Base-by-base conservation (phyloP, 2,888 invertebrate species). In the Netelia inedita region DNA sequence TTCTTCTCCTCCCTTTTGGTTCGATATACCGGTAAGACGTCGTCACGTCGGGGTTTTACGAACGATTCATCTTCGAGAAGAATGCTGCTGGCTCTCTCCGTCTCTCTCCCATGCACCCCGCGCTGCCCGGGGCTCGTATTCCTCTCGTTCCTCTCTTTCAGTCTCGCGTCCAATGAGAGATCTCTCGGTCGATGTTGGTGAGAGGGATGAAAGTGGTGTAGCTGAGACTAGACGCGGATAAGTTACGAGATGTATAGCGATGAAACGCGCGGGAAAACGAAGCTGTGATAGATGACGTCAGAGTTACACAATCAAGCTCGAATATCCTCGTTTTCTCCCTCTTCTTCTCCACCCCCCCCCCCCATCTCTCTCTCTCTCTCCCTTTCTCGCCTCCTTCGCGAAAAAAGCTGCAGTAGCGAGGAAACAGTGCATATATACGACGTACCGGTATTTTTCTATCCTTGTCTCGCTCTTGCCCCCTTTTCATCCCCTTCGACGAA, bases 271-370 rank as follows among this genome's bases (percentile, higher is more conserved):
- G 86, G 88, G 88, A 89, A 88, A 89, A 91, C 89, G 89, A 90
- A 90, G 89, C 87, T 89, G 89, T 91, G 91, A 92, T 92, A 91
- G 90, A 92, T 91, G 88, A 90, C 89, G 90, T 88, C 89, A 89
- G 88, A 90, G 90, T 89, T 90, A 87, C 89, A 89, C 89, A 89
- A 91, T 90, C 89, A 90, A 88, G 86, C 89, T 82, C 87, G 85
- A 83, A 80, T 79, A 82, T 80, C 80, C 50, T 59, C 46, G n/a
- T 28, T 16, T 41, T 23, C 50, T 59, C 46, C 16, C 50, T n/a
- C 35, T 21, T 66, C n/a, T n/a, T n/a, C n/a, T n/a, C n/a, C n/a
- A n/a, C n/a, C 63, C 46, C 21, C 16, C 50, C 63, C 43, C 21
- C 16, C 41, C 2, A 28, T 61, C 66, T 46, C 69, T 14, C 46